These are phyloP conservation scores for Paramisgurnus dabryanus DNA, from an alignment of 2,113 vertebrate genomes.

Conservation along the genomic window DNA sequence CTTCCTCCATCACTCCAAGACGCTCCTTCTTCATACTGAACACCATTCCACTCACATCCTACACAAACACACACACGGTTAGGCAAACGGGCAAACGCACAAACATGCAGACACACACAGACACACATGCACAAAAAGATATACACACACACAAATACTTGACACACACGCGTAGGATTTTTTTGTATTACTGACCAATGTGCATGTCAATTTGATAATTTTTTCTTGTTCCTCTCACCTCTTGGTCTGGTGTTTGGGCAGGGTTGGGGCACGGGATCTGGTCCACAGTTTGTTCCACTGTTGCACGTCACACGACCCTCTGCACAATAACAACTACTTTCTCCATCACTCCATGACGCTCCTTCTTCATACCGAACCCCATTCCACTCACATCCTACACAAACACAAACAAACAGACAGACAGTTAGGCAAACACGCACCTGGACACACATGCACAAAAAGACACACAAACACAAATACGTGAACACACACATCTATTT, in stretches of 20 bases:
- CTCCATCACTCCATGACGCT: constrained; percentile 71
- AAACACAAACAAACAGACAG: constrained; percentile 39
- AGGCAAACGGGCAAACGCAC: too few relatives aligned
- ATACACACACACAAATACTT: too few relatives aligned
- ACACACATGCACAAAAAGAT: too few relatives aligned
- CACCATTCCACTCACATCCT: constrained; percentile 76
- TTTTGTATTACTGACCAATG: too few relatives aligned
- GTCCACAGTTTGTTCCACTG: constrained; percentile 63
- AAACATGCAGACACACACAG: too few relatives aligned
- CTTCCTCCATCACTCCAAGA: constrained; percentile 74
- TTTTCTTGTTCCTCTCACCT: too few relatives aligned
- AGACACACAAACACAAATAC: too few relatives aligned
- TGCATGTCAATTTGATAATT: too few relatives aligned
- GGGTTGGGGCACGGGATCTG: not conserved
- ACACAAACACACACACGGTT: constrained; percentile 15
- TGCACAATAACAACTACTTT: constrained; percentile 76
- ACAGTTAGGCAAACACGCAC: too few relatives aligned
- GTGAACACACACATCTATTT: too few relatives aligned
- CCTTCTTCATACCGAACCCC: constrained; percentile 82
- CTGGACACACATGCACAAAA: too few relatives aligned
- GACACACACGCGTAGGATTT: too few relatives aligned
- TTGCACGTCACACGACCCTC: constrained; percentile 73
- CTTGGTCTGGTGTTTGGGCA: not conserved
- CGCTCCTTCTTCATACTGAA: constrained; percentile 81
- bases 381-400: constrained; percentile 74